Evolutionary conservation across 2,888 invertebrate genomes (phyloP), one percentile per base, ranked within the genome.

Genomic region (Limenitis camilla): DNA sequence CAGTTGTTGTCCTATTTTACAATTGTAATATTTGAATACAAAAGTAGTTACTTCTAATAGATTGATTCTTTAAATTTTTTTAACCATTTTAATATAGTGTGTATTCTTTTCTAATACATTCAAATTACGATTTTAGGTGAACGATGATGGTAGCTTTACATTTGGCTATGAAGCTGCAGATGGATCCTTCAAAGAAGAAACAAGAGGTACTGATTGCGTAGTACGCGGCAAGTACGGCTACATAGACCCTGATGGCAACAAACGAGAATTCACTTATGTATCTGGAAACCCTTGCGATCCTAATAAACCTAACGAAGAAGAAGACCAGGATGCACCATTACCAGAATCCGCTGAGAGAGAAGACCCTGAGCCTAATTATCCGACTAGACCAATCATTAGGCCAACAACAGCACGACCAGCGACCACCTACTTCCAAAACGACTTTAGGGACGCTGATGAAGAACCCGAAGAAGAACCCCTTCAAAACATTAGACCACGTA

Each of bases 221-320:
- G 95, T 95, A 5, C 90, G 94, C 55, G 95, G 95, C 48, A 95
- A 95, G 76, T 95, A 95, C 76, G 95, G 95, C 27, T 95, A 95
- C 83, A 88, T 95, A 8, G 95, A 95, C 78, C 95, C 95, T 0
- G 94, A 94, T 59, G 95, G 95, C 62, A 94, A 94, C 81, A 94
- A 94, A 69, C 82, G 95, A 61, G 95, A 95, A 76, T 95, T 95
- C 80, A 94, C 93, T 5, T 95, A 95, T 78, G 94, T 94, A 0
- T 94, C 94, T 28, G 95, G 95, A 19, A 94, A 95, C 74, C 94
- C 94, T 0, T 95, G 95, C 71, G 94, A 95, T 70, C 94, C 94
- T 6, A 94, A 94, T 77, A 92, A 92, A n/a, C 92, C 92, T 0
- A 90, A 92, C 59, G 91, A 92, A 11, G 91, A 91, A 8, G 92